These are phyloP conservation scores for Odobenus rosmarus DNA, from an alignment of 2,113 vertebrate species.

Conservation along the genomic window DNA sequence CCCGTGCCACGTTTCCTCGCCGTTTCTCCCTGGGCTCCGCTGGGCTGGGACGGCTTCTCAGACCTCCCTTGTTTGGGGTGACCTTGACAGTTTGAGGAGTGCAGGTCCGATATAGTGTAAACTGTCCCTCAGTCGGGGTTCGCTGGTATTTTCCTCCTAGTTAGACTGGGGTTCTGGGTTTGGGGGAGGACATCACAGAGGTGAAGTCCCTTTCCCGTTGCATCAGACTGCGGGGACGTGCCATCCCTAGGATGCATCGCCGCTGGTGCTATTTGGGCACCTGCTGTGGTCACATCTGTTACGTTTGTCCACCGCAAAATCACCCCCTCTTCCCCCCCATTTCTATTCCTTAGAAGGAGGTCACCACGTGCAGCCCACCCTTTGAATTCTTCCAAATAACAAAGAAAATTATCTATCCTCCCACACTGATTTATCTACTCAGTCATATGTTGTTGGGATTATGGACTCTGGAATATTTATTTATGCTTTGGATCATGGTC, in stretches of 20 bases:
- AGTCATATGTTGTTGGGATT: fast-evolving
- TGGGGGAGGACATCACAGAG: neutral
- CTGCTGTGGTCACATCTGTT: neutral
- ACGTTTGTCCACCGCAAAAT: neutral
- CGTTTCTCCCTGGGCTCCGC: neutral
- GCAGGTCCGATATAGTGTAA: too few relatives aligned
- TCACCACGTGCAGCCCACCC: neutral
- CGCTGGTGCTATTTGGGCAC: neutral
- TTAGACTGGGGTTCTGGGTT: neutral
- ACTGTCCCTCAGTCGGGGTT: neutral
- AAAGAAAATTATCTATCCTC: neutral
- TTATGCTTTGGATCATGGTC: neutral
- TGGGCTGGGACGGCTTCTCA: too few relatives aligned
- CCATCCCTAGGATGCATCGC: fast-evolving
- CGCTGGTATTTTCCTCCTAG: neutral
- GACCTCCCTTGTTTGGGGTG: neutral
- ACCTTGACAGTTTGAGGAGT: neutral
- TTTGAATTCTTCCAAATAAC: neutral
- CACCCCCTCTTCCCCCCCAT: neutral
- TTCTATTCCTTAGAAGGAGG: neutral
- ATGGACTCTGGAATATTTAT: neutral
- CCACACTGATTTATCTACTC: neutral
- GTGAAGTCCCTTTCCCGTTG: neutral
- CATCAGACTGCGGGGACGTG: neutral
- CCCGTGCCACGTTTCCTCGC: fast-evolving